Evolutionary conservation across 2,888 invertebrate genomes (phyloP), one percentile per base, ranked within the genome.

Genomic region (Gortyna flavago): DNA sequence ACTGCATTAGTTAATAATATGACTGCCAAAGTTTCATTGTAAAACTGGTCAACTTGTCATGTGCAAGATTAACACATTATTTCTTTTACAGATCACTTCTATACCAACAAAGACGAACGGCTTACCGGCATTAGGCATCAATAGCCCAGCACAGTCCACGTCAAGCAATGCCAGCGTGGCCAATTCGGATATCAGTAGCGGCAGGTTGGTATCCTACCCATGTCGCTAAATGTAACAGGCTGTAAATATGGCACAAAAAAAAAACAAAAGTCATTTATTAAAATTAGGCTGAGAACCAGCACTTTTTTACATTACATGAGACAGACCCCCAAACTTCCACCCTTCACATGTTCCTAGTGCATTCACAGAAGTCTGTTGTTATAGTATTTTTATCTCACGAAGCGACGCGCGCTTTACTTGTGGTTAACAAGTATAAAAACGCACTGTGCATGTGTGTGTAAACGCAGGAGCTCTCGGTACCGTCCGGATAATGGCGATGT

Each of bases 111-210:
- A 96, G 85, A 93, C 94, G 0, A 94, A 92, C 76, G 93, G 93
- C 66, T 91, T 84, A 75, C 89, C 90, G 2, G 85, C 91, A 11
- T 89, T 86, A 0, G 90, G 92, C 38, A 91, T 91, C 71, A 93
- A 77, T 85, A 93, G 91, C 70, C 93, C 95, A 0, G 93, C 93
- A 9, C 95, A 94, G 82, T 91, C 94, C 0, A 89, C 93, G 0
- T 94, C 95, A 2, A 93, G 95, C 89, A 93, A 92, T 81, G 92
- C 85, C 72, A 96, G 96, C 85, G 95, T 93, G 66, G 95, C 93
- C 86, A 95, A 94, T 91, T 97, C 97, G 0, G 97, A 97, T 70
- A 94, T 95, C 72, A 96, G 96, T 87, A 96, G 96, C 81, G 97
- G 97, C 86, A 95, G 97, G 97, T 97, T 80, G 79, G 93, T 92